Evolutionary conservation across 1,140 invertebrate genomes (phyloP).

Genomic region (Onthophagus taurus): DNA sequence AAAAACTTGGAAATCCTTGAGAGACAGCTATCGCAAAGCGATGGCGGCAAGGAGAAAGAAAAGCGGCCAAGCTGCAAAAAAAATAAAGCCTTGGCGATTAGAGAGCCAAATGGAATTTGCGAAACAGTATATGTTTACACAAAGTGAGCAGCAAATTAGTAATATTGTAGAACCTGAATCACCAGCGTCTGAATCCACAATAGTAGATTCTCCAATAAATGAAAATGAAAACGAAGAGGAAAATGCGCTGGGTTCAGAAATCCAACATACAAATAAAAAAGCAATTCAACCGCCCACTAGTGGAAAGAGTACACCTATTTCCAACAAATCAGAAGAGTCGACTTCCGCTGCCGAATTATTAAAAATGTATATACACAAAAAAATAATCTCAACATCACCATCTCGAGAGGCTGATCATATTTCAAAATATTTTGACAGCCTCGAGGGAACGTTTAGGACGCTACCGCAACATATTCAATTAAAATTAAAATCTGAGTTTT

Average conservation of each 20-base stretch:
- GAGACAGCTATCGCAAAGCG: constrained; percentile 9
- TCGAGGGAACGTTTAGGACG: not conserved
- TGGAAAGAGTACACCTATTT: not conserved
- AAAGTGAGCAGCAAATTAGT: not conserved
- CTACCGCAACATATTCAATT: not conserved
- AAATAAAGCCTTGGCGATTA: constrained; percentile 5
- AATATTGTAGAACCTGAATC: no score
- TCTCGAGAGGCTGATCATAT: not conserved
- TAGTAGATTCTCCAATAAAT: no score
- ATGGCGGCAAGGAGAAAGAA: constrained; percentile 6
- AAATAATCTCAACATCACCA: not conserved
- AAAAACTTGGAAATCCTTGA: constrained; percentile 3
- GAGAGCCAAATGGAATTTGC: not conserved
- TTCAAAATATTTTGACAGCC: not conserved
- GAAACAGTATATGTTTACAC: not conserved
- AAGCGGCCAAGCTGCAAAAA: constrained; percentile 3
- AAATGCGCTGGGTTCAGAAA: not conserved
- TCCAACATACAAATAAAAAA: not conserved
- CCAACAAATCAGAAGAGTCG: not conserved
- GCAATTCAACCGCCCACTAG: not conserved
- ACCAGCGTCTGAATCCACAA: no score
- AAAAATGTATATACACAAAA: not conserved
- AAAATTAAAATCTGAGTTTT: not conserved
- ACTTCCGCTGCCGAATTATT: not conserved
- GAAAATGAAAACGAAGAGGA: no score